Evolutionary conservation across 2,888 invertebrate genomes (phyloP).

Genomic region (Calliscelio sp.): DNA sequence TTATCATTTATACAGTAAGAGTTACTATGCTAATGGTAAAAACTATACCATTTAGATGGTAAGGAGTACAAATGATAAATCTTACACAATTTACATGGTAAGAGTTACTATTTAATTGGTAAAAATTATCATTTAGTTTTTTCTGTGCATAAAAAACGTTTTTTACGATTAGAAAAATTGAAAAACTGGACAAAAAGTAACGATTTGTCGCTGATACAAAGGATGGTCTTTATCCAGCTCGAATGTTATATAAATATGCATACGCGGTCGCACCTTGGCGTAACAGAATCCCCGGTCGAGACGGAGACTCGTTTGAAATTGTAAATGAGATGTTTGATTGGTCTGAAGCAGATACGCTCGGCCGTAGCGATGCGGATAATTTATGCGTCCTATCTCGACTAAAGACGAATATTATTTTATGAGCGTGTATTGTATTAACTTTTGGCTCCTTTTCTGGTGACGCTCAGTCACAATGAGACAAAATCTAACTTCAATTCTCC

Average conservation of each 20-base stretch:
- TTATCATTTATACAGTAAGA: too few relatives aligned
- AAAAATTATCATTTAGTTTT: too few relatives aligned
- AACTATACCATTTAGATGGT: too few relatives aligned
- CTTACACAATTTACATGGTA: too few relatives aligned
- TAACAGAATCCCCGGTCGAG: constrained; percentile 59
- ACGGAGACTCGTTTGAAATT: constrained; percentile 71
- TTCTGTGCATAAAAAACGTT: too few relatives aligned
- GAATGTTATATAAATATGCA: constrained; percentile 71
- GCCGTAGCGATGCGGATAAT: constrained; percentile 55
- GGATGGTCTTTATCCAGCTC: constrained; percentile 56
- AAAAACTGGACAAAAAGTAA: constrained; percentile 49
- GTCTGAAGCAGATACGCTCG: constrained; percentile 58
- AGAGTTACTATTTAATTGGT: too few relatives aligned
- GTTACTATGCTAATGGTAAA: too few relatives aligned
- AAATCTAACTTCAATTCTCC: too few relatives aligned
- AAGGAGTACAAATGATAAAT: too few relatives aligned
- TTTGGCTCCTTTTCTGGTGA: constrained; percentile 38
- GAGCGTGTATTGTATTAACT: constrained; percentile 47
- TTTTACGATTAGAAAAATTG: too few relatives aligned
- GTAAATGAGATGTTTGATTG: constrained; percentile 73
- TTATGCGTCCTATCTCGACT: constrained; percentile 65
- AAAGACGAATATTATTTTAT: constrained; percentile 63
- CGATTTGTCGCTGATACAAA: constrained; percentile 66
- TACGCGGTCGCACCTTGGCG: constrained; percentile 67
- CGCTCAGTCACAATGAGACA: too few relatives aligned